Conservation (phyloP, 2,797 vertebrate genomes). For the Australoheros facetus region DNA sequence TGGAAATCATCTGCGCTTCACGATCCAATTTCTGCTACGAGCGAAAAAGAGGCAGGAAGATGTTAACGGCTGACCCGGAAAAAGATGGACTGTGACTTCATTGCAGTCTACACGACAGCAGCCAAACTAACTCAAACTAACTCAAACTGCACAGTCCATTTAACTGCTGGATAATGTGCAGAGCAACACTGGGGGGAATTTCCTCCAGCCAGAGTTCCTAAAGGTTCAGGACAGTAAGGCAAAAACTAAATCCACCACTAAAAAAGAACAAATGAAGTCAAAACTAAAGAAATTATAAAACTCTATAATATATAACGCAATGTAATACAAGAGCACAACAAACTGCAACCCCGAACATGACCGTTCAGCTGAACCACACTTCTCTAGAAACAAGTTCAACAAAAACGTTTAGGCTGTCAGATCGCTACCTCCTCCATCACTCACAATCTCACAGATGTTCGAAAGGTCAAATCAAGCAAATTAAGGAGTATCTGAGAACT, state of each 20-base stretch:
- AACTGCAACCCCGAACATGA: too few relatives aligned
- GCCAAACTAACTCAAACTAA: constrained; percentile 8
- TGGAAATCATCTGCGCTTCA: not conserved
- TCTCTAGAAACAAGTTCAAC: accelerated
- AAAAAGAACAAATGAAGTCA: not conserved
- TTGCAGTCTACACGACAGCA: constrained; percentile 24
- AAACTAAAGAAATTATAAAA: not conserved
- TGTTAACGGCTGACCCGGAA: accelerated
- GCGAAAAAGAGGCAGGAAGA: not conserved
- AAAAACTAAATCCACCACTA: not conserved
- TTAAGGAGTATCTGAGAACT: not conserved
- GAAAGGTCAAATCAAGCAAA: not conserved
- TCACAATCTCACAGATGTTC: not conserved
- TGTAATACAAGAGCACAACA: not conserved
- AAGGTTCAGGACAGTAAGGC: not conserved
- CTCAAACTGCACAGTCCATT: not conserved
- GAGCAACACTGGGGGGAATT: not conserved
- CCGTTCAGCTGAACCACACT: not conserved
- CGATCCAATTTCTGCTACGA: not conserved
- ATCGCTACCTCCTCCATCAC: not conserved
- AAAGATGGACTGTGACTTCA: not conserved
- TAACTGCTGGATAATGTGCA: not conserved
- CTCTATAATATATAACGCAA: accelerated
- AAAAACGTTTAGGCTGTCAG: not conserved
- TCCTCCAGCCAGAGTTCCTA: not conserved